Base-by-base conservation (phyloP, 2,888 invertebrate genomes). In the Malachius bipustulatus region DNA sequence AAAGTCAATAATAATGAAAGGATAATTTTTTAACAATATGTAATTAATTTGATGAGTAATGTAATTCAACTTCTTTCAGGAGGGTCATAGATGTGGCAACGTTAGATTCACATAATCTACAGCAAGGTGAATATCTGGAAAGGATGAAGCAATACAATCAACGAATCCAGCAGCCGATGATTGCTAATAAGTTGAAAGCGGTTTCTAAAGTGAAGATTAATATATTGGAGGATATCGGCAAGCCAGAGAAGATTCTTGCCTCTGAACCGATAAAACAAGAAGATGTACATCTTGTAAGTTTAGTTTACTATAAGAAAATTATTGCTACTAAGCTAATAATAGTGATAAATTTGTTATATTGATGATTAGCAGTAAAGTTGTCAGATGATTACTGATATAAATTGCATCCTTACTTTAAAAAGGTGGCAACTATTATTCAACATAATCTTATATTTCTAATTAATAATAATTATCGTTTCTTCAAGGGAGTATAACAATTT, bases 71-170 rank as follows among this genome's bases (percentile, higher is more conserved):
- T 34, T 44, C 31, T 50, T 66, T 4, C 63, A 89, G 89, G 39
- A 88, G 89, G 65, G 88, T 91, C 39, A 91, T 91, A 52, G 91
- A 91, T 66, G 89, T 91, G n/a, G 83, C 87, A 33, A 87, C 90
- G 2, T 69, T 89, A 47, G 90, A 89, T 43, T 80, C 85, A 6
- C 88, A 88, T 59, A 81, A 82, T 49, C 66, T 91, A 38, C 90
- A 91, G 51, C 84, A 87, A 47, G 82, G 85, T 53, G 91, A 89
- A 59, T 89, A 84, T 61, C 72, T 79, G 51, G 90, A 91, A 53
- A 70, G 85, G 43, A 77, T 82, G 46, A 76, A 78, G 47, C 67
- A 76, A 47, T 87, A 84, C 63, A 71, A 70, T 28, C 62, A 68
- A 40, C 64, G 66, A 31, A 57, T 71, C 19, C 68, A 69, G 43